Base-by-base conservation (phyloP, 2,888 invertebrate species). In the Polyommatus iphigenia region DNA sequence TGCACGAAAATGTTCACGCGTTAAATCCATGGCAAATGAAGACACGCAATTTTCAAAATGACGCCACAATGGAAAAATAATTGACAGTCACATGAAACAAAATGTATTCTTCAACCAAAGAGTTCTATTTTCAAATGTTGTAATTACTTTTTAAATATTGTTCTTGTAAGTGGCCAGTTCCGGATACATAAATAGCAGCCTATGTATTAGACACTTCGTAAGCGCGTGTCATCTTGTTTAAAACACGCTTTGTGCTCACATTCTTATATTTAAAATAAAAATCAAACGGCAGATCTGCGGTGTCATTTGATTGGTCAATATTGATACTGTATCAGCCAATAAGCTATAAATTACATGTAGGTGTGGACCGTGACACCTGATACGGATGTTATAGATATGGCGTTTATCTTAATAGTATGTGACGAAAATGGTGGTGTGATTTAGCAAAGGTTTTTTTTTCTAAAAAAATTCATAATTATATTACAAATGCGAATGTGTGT, bases 331-430 rank as follows among this genome's bases (percentile, higher is more conserved):
- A 32, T 67, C 29, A 32, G 15, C 67, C 67, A 67, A 67, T 67
- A 32, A 29, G 67, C 67, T 15, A 67, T 67, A 67, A 67, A 67
- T 32, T 6, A 67, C 15, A 8, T 18, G 67, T 67, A 32, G 29
- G 67, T 67, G 67, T 67, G 67, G 67, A 67, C 67, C 29, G 67
- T 5, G 67, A 67, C 67, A 67, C 62, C 15, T 67, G 67, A 67
- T 67, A 67, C 67, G 67, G 29, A 29, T 67, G 67, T 32, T 62
- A 24, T 62, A 62, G 62, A 24, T 62, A 62, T 62, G 62, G 24
- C 62, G 62, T 59, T 20, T 59, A 20, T 24, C 24, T 24, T 24
- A 18, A 54, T 54, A 50, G 18, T 54, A 18, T 54, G 4, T 54
- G 54, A 18, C 54, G 54, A 54, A 54, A 54, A 54, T 18, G 50